Evolutionary conservation across 2,797 vertebrate genomes (phyloP).

Genomic region (Lacerta agilis): DNA sequence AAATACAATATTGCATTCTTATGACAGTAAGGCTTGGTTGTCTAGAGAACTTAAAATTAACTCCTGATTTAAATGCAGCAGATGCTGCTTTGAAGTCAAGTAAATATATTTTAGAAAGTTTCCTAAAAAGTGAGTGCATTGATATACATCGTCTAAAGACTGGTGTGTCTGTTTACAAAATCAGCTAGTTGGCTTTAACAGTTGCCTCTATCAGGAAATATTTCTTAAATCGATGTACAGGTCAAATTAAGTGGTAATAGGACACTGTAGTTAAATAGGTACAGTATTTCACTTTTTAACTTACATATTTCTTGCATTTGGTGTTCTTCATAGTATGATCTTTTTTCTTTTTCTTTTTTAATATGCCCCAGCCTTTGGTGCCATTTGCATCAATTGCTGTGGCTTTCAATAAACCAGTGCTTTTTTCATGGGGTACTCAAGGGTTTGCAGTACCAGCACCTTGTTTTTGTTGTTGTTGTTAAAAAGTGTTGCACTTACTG

Average conservation of each 20-base stretch:
- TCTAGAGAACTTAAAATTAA: slow-evolving; percentile 28
- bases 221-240: not conserved
- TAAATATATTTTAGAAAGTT: slow-evolving; percentile 3
- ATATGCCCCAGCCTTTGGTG: too few relatives aligned
- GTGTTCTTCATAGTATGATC: not conserved
- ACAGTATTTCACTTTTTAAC: not conserved
- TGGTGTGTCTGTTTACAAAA: not conserved
- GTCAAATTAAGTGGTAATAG: not conserved
- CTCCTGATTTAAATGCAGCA: slow-evolving; percentile 19
- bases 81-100: not conserved
- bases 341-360: not conserved
- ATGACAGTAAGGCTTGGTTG: slow-evolving; percentile 11
- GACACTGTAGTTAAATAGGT: not conserved
- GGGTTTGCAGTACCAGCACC: too few relatives aligned
- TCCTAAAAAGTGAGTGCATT: slow-evolving; percentile 13
- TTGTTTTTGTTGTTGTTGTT: too few relatives aligned
- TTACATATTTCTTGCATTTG: not conserved
- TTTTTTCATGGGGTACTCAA: too few relatives aligned
- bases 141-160: not conserved
- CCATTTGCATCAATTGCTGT: too few relatives aligned
- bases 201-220: not conserved
- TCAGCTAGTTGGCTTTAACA: not conserved
- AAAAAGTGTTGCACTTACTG: too few relatives aligned
- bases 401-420: too few relatives aligned
- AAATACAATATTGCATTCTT: slow-evolving; percentile 19